These are phyloP conservation scores for Sapajus apella DNA, from an alignment of 2,113 vertebrate genomes.

Conservation along the genomic window DNA sequence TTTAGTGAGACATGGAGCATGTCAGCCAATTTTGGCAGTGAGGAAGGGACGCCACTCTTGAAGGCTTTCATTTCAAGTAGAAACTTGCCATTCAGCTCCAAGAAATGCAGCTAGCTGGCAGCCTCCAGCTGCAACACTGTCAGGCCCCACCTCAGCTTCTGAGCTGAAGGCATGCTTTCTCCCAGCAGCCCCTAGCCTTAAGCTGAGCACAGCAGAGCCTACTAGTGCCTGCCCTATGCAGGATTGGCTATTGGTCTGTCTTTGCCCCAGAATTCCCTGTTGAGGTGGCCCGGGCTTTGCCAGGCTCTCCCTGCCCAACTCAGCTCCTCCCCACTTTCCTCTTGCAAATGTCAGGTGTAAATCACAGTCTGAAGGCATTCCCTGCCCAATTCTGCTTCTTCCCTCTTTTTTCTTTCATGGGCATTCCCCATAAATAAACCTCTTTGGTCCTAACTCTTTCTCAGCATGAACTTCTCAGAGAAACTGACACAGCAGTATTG, in stretches of 20 bases:
- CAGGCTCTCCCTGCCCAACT: not conserved
- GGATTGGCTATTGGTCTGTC: fast-evolving
- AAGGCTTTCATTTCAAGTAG: not conserved
- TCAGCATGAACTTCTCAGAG: not conserved
- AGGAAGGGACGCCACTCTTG: not conserved
- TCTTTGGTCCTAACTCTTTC: not conserved
- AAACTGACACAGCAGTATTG: not conserved
- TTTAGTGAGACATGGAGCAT: not conserved
- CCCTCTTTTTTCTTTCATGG: not conserved
- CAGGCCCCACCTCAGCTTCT: not conserved
- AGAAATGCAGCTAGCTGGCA: not conserved
- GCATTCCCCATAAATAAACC: fast-evolving
- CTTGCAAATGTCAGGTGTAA: not conserved
- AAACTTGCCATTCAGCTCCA: not conserved
- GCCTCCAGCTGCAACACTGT: not conserved
- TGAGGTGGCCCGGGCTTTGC: not conserved
- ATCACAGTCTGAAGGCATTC: not conserved
- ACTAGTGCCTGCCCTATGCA: not conserved
- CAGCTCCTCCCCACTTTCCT: fast-evolving
- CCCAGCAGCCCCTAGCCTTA: not conserved
- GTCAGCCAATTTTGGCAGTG: not conserved
- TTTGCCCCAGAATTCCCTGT: not conserved
- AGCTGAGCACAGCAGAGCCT: not conserved
- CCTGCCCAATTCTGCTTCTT: not conserved
- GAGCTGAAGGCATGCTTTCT: not conserved